Percentiles rank a stretch among this genome's conserved stretches.
These are phyloP conservation scores for Ctenochaetus hawaiiensis DNA, from an alignment of 2,797 vertebrate genomes.

Conservation along the genomic window DNA sequence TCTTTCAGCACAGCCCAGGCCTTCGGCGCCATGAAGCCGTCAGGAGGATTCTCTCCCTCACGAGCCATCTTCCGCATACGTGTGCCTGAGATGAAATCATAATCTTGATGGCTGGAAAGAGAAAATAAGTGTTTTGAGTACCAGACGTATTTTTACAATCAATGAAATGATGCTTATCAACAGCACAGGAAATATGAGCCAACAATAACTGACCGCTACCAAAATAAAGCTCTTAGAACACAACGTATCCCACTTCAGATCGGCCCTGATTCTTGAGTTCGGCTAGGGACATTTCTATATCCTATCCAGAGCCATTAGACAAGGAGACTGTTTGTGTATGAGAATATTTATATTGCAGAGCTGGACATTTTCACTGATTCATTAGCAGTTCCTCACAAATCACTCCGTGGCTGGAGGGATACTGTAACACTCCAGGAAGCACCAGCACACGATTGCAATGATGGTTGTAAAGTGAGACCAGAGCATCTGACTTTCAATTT, in stretches of 20 bases:
- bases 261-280: not conserved
- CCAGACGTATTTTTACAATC: slow-evolving; percentile 39
- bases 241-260: slow-evolving; percentile 8
- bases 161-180: slow-evolving; percentile 39
- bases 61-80: slow-evolving; percentile 97
- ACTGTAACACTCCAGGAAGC: slow-evolving; percentile 18
- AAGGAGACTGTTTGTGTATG: not conserved
- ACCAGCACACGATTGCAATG: not conserved
- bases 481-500: too few relatives aligned
- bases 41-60: slow-evolving; percentile 94
- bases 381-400: slow-evolving; percentile 25
- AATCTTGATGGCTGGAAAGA: slow-evolving; percentile 92
- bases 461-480: not conserved
- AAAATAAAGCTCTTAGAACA: slow-evolving; percentile 19
- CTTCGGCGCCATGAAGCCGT: slow-evolving; percentile 97
- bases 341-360: too few relatives aligned
- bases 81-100: slow-evolving; percentile 98
- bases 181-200: slow-evolving; percentile 1
- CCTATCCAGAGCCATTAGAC: slow-evolving; percentile 29
- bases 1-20: slow-evolving; percentile 96
- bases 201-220: slow-evolving; percentile 33
- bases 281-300: not conserved
- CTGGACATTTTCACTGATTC: slow-evolving; percentile 5
- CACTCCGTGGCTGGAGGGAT: slow-evolving; percentile 20
- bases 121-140: slow-evolving; percentile 2